phyloP scores from a whole-genome alignment of 2,888 invertebrate species.

The Himalopsyche japonica region DNA sequence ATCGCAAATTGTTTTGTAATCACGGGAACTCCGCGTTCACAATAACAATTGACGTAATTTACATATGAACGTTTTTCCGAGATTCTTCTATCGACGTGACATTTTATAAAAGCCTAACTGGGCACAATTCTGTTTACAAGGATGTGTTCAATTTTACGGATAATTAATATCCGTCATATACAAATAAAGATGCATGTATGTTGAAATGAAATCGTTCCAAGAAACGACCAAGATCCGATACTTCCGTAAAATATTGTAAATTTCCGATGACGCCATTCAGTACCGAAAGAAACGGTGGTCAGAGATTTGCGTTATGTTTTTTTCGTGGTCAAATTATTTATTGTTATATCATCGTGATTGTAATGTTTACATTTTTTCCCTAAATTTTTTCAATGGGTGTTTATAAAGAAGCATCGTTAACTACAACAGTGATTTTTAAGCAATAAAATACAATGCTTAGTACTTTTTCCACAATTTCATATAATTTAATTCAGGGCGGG shows the following conservation, averaged over 20 bases:
- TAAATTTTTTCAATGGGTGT: not conserved
- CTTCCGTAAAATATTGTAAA: not conserved
- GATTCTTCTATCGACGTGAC: not conserved
- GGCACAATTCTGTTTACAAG: no score
- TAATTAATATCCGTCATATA: no score
- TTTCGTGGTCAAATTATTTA: no score
- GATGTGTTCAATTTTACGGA: no score
- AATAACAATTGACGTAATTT: no score
- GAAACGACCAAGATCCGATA: not conserved
- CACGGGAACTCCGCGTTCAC: no score
- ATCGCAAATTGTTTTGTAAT: no score
- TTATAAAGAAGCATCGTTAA: no score
- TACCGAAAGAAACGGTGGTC: not conserved
- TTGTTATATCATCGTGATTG: not conserved
- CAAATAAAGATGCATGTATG: not conserved
- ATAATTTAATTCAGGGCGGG: no score
- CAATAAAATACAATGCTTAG: no score
- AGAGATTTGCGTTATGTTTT: not conserved
- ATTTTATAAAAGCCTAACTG: not conserved
- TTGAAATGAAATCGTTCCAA: not conserved
- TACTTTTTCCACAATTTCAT: no score
- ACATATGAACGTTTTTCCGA: not conserved
- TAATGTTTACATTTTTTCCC: not conserved
- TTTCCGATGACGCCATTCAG: not conserved
- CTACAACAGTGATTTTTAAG: no score